phyloP scores from a whole-genome alignment of 2,113 vertebrate genomes.

The Brachirus orientalis region DNA sequence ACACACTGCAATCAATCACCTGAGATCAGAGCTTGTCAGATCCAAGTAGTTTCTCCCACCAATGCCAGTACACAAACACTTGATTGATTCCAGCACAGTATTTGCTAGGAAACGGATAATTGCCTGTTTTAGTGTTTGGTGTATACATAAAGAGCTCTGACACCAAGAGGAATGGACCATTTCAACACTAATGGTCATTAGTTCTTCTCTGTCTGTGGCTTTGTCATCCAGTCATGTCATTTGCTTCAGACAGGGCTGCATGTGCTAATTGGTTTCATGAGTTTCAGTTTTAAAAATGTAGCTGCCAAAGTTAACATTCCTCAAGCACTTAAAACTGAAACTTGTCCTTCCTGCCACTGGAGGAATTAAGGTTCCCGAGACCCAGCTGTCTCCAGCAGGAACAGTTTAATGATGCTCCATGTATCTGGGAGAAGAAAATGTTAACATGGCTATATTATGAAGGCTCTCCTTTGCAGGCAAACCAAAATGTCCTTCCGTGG shows the following conservation, averaged over 20 bases:
- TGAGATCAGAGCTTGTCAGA: conserved; percentile 34
- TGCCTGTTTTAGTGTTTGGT: conserved; percentile 31
- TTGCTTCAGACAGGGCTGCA: conserved; percentile 23
- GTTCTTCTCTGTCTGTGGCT: conserved; percentile 17
- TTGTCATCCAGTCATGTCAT: conserved; percentile 35
- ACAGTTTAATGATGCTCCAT: too few species aligned
- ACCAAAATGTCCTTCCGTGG: too few species aligned
- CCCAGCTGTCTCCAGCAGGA: too few species aligned
- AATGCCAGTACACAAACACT: background rate
- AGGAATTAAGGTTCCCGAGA: too few species aligned
- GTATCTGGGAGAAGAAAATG: too few species aligned
- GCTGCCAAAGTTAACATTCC: conserved; percentile 17
- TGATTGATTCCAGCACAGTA: conserved; percentile 35
- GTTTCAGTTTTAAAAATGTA: conserved; percentile 46
- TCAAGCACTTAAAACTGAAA: background rate
- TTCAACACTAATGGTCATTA: conserved; percentile 52
- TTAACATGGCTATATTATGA: too few species aligned
- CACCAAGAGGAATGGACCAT: conserved; percentile 21
- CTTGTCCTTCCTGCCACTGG: background rate
- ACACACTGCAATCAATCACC: conserved; percentile 18
- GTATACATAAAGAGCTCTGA: conserved; percentile 13
- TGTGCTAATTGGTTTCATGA: conserved; percentile 60
- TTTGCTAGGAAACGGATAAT: conserved; percentile 54
- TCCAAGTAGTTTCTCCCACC: conserved; percentile 9
- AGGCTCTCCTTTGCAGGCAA: too few species aligned